Evolutionary conservation across 2,113 vertebrate species (phyloP).

Genomic region (Malurus melanocephalus): DNA sequence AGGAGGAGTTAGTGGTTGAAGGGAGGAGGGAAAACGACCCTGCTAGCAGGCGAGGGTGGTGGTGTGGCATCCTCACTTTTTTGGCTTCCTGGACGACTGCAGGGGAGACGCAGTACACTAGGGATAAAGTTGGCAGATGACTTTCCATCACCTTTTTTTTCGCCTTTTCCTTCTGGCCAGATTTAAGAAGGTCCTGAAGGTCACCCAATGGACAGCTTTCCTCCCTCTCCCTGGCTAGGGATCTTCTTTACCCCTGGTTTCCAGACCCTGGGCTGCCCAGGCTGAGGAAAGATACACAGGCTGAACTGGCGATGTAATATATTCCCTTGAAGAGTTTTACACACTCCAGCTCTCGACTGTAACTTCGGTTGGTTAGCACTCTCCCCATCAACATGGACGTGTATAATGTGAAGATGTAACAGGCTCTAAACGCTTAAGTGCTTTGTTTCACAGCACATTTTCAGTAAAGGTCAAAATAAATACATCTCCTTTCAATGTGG

Average conservation of each 20-base stretch:
- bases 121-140: background rate
- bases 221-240: background rate
- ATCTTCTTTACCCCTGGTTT: background rate
- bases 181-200: background rate
- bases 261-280: background rate
- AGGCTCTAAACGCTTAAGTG: slow-evolving; percentile 72
- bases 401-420: slow-evolving; percentile 70
- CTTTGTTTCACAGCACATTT: slow-evolving; percentile 76
- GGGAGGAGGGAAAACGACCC: background rate
- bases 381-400: slow-evolving; percentile 52
- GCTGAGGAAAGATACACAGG: background rate
- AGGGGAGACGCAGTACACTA: background rate
- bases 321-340: slow-evolving; percentile 60
- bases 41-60: background rate
- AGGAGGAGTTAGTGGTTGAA: background rate
- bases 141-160: fast-evolving
- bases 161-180: background rate
- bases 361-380: slow-evolving; percentile 63
- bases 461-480: slow-evolving; percentile 79
- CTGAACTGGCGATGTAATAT: background rate
- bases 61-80: background rate
- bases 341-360: slow-evolving; percentile 38
- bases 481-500: slow-evolving; percentile 61
- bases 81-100: background rate
- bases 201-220: fast-evolving